Evolutionary conservation across 2,888 invertebrate genomes (phyloP), one percentile per base, ranked within the genome.

Genomic region (Dione juno): DNA sequence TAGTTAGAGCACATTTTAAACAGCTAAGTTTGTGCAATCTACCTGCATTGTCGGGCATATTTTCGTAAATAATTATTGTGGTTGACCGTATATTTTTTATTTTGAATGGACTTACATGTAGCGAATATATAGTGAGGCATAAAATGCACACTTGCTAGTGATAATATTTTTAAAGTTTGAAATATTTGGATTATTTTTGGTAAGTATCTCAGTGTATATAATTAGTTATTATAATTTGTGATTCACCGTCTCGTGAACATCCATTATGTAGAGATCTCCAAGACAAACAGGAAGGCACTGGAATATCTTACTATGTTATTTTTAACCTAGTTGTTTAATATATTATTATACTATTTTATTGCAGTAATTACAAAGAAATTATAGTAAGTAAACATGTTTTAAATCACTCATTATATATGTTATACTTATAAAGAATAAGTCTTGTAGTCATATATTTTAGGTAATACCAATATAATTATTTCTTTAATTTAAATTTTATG

Each of bases 21-120:
- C 81, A 86, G 79, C 80, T 86, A 86, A 88, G 87, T 89, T 89
- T 85, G 88, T 89, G 87, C 87, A 87, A 88, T 89, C 90, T 91
- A 92, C 90, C 90, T 92, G 87, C 91, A 88, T 86, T 79, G 84
- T 85, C 88, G 85, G 87, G 86, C 88, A 87, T 87, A 88, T 84
- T 91, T 89, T 89, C 81, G 86, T 88, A 86, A 85, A 84, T 88
- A 87, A 85, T 87, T 87, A 85, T 83, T 84, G 85, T 85, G 86
- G 84, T 81, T 82, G 85, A 79, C 81, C 76, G 82, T 66, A 81
- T 82, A 80, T 82, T 82, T 83, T 81, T 77, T 70, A 82, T 82
- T 84, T 80, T 83, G 78, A 83, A 87, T 83, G 82, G 84, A 88
- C 88, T 82, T 80, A 81, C 84, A 76, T 78, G 81, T 83, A 84